These are phyloP conservation scores for Papilio demoleus DNA, from an alignment of 2,888 invertebrate genomes.

Conservation along the genomic window DNA sequence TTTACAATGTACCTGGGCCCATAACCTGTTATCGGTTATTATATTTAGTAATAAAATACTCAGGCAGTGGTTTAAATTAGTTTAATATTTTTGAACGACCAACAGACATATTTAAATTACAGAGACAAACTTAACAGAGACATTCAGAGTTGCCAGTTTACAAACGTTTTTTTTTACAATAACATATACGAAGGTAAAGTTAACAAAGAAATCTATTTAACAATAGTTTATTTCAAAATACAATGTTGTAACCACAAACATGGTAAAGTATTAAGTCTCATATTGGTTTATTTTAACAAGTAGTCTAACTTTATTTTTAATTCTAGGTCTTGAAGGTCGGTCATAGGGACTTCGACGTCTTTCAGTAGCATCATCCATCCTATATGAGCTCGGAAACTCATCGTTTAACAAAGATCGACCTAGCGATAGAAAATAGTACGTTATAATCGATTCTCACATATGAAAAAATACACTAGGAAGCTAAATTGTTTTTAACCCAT, in stretches of 20 bases:
- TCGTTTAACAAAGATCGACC: conserved; percentile 63
- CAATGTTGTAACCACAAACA: neutral
- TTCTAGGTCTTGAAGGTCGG: conserved; percentile 53
- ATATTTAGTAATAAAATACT: too few relatives aligned
- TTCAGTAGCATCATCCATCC: conserved; percentile 57
- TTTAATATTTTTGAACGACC: too few relatives aligned
- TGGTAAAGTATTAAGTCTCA: conserved; percentile 49
- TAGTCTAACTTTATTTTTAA: conserved; percentile 70
- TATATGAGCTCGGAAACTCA: conserved; percentile 59
- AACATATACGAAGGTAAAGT: too few relatives aligned
- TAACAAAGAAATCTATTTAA: too few relatives aligned
- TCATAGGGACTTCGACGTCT: conserved; percentile 52
- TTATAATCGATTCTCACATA: conserved; percentile 22
- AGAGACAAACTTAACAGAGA: too few relatives aligned
- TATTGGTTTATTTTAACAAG: conserved; percentile 71
- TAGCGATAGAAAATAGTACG: conserved; percentile 49
- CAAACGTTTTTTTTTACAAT: too few relatives aligned
- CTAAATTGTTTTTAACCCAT: conserved; percentile 59
- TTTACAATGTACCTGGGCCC: too few relatives aligned
- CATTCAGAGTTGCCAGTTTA: too few relatives aligned
- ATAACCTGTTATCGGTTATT: too few relatives aligned
- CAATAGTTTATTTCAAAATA: too few relatives aligned
- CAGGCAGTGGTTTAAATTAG: too few relatives aligned
- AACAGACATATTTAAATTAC: too few relatives aligned
- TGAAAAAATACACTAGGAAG: conserved; percentile 29